phyloP scores from a whole-genome alignment of 2,888 invertebrate species.

The Dimorphilus gyrociliatus region DNA sequence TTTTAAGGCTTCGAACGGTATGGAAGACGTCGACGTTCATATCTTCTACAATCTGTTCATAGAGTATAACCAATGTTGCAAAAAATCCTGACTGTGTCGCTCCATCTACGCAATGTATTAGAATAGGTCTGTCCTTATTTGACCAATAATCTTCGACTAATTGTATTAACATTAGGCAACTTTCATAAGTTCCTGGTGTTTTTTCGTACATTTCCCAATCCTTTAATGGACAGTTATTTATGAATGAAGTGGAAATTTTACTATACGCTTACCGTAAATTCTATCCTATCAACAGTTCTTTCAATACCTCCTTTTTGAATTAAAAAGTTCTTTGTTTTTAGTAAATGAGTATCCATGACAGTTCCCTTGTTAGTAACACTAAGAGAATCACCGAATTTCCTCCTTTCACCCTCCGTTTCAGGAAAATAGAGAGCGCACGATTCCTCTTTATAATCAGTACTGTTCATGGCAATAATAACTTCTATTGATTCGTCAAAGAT shows the following conservation, averaged over 20 bases:
- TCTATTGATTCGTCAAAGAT: constrained; percentile 27
- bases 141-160: no score
- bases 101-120: constrained; percentile 32
- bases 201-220: constrained; percentile 24
- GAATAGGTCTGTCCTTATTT: constrained; percentile 16
- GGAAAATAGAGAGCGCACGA: constrained; percentile 28
- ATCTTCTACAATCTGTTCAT: constrained; percentile 25
- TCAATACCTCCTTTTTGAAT: no score
- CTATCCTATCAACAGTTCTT: no score
- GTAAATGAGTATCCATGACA: no score
- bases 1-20: constrained; percentile 29
- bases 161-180: no score
- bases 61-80: constrained; percentile 18
- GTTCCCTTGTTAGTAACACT: no score
- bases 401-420: no score
- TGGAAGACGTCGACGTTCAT: constrained; percentile 29
- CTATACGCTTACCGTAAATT: no score
- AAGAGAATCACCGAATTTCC: no score
- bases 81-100: constrained; percentile 31
- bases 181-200: no score
- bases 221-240: constrained; percentile 29
- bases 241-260: no score
- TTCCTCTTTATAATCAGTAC: constrained; percentile 20
- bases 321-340: no score
- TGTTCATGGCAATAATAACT: constrained; percentile 28